A percentile compares a stretch with the other conserved stretches of the same genome.
Conservation (phyloP, 2,888 invertebrate species). For the Periphyllus acericola region DNA sequence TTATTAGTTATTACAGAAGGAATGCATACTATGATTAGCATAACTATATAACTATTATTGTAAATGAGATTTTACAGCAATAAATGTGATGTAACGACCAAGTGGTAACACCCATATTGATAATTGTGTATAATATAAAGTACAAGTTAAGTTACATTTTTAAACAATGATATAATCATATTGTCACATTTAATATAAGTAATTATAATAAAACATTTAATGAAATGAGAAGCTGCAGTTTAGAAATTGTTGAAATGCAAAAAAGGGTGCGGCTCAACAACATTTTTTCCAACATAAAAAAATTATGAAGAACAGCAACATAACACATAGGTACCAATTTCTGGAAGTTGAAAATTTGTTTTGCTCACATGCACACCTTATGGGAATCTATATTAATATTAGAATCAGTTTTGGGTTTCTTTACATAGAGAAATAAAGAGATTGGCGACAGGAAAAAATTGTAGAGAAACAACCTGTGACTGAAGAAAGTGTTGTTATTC, state of each 20-base stretch:
- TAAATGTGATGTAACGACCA: not conserved
- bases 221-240: not conserved
- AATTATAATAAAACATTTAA: not conserved
- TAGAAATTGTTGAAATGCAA: not conserved
- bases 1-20: not conserved
- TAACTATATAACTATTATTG: not conserved
- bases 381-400: not conserved
- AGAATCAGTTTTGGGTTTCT: too few relatives aligned
- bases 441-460: not conserved
- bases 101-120: not conserved
- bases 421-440: not conserved
- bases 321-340: not conserved
- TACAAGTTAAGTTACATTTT: not conserved
- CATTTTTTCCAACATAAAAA: not conserved
- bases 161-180: not conserved
- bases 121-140: not conserved
- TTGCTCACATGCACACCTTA: not conserved
- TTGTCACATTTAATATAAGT: not conserved
- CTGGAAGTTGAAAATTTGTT: not conserved
- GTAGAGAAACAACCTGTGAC: not conserved
- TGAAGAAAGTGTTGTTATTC: too few relatives aligned
- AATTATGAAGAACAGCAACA: not conserved
- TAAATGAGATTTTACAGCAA: constrained; percentile 10
- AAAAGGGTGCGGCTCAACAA: constrained; percentile 27
- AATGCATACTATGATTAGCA: not conserved